phyloP scores from a whole-genome alignment of 2,113 vertebrate genomes.

The Illadopsis cleaveri region DNA sequence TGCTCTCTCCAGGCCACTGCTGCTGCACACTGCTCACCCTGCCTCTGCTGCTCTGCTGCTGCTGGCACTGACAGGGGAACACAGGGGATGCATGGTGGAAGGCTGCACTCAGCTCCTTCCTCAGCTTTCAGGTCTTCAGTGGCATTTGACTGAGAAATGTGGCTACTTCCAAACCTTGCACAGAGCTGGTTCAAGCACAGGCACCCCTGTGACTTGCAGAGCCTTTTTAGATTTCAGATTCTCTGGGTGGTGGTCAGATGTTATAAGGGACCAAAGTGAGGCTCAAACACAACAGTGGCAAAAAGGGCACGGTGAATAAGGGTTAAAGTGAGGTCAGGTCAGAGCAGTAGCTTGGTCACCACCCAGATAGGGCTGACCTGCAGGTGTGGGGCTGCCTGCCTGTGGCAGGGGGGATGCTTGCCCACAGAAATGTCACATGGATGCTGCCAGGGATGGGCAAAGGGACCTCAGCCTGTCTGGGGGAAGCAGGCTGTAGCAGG shows the following conservation, averaged over 20 bases:
- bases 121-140: background rate
- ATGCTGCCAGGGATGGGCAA: background rate
- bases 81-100: rapidly evolving
- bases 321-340: background rate
- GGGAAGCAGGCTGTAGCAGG: background rate
- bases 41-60: background rate
- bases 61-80: background rate
- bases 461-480: background rate
- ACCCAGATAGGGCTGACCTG: background rate
- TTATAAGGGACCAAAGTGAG: background rate
- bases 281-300: background rate
- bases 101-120: background rate
- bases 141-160: background rate
- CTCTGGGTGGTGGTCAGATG: background rate
- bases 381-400: background rate
- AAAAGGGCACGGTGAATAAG: background rate
- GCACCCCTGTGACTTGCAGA: background rate
- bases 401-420: background rate
- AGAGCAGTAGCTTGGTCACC: background rate
- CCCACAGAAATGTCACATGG: background rate
- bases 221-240: background rate
- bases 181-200: background rate
- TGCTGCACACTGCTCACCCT: background rate
- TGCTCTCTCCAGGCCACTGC: background rate
- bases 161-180: background rate